Evolutionary conservation across 1,140 invertebrate species (phyloP), one percentile per base, ranked within the genome.

Genomic region (Caenorhabditis briggsae): DNA sequence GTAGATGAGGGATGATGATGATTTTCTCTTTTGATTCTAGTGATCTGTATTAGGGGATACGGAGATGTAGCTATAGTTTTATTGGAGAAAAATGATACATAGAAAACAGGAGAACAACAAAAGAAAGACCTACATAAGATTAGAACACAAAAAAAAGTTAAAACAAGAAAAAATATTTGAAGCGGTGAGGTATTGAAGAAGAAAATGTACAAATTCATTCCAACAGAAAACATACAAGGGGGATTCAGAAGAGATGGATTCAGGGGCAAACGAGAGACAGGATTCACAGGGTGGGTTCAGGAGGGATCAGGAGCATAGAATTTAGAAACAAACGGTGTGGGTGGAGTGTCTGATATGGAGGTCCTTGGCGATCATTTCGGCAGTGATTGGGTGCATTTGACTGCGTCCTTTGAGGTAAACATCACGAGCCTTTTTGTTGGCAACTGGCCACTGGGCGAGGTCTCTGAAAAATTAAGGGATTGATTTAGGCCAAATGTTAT

Each of bases 361-460:
- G 82, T 87, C 86, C 43, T 87, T 87, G 48, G 82, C 83, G 3
- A 87, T 84, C 86, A 87, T 87, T 50, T 87, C 86, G 8, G 83
- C 87, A 12, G 90, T 89, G 70, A 91, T 91, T 55, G 89, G 89
- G 58, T 91, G 88, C 90, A 90, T 90, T 74, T 43, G 56, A 25
- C 78, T 82, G 48, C 70, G 53, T 58, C 88, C 88, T n/a, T 86
- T 56, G 9, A 88, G 25, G 70, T 91, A 90, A 14, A 61, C 53
- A 3, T 88, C 86, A 55, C 86, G 86, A 18, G 88, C 88, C 41
- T 87, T 61, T 20, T 88, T 70, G 16, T 61, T 55, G 50, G 78
- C 84, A 41, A 86, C 61, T 18, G 82, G 59, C 89, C 89, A 90
- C 64, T 61, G 64, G 50, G 91, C 87, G 20, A 91, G 87, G 53